Evolutionary conservation across 2,113 vertebrate species (phyloP).

Genomic region (Microtus pennsylvanicus): DNA sequence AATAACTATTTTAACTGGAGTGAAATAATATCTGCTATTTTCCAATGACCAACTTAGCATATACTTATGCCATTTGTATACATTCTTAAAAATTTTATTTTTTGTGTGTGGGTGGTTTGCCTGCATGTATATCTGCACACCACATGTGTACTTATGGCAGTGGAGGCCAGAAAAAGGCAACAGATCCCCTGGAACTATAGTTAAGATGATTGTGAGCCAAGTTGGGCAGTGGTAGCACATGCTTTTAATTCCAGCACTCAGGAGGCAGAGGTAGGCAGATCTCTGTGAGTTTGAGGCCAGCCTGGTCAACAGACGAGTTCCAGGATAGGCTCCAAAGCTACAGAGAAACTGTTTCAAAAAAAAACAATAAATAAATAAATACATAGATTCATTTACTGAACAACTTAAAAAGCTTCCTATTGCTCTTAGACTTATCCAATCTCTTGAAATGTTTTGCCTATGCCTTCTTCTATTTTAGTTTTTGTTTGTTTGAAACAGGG

Average conservation of each 20-base stretch:
- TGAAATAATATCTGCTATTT: neutral
- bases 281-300: no score
- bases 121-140: neutral
- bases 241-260: no score
- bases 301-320: no score
- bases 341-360: no score
- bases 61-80: neutral
- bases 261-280: no score
- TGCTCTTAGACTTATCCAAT: neutral
- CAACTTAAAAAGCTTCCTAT: neutral
- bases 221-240: no score
- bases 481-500: neutral
- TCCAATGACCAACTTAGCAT: neutral
- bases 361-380: no score
- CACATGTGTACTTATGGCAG: neutral
- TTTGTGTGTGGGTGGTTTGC: neutral
- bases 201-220: neutral
- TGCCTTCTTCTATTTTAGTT: neutral
- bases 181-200: neutral
- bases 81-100: neutral
- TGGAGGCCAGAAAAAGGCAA: neutral
- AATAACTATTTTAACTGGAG: neutral
- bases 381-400: neutral
- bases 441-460: neutral
- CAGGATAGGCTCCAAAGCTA: no score